Evolutionary conservation across 1,140 invertebrate genomes (phyloP).

Genomic region (Atta colombica): DNA sequence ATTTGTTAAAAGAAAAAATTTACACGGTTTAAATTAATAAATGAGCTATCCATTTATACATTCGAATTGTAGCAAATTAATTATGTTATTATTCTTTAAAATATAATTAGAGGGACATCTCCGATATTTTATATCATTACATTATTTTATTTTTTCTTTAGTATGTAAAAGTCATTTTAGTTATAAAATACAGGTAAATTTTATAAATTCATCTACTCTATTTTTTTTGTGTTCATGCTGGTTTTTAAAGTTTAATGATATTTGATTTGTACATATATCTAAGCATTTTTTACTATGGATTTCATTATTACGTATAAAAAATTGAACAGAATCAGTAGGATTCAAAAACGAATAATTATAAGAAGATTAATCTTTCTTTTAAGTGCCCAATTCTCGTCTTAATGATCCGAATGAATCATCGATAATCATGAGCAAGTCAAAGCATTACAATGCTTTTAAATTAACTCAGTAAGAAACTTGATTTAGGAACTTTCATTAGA

Average conservation of each 20-base stretch:
- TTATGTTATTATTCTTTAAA: background rate
- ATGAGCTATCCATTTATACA: background rate
- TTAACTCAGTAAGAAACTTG: background rate
- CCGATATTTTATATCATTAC: background rate
- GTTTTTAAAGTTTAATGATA: slow-evolving; percentile 60
- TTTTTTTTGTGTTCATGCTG: background rate
- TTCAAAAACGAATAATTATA: slow-evolving; percentile 64
- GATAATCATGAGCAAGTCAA: slow-evolving; percentile 49
- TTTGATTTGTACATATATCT: background rate
- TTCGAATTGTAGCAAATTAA: background rate
- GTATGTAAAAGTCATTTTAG: background rate
- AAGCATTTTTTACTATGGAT: background rate
- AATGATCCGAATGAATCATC: slow-evolving; percentile 75
- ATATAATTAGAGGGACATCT: background rate
- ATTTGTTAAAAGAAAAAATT: slow-evolving; percentile 11
- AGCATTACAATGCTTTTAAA: background rate
- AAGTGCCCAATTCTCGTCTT: slow-evolving; percentile 64
- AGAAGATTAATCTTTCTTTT: slow-evolving; percentile 69
- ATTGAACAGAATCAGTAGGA: slow-evolving; percentile 39
- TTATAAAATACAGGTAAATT: background rate
- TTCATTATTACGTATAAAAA: slow-evolving; percentile 48
- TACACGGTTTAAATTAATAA: slow-evolving; percentile 11
- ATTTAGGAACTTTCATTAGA: slow-evolving; percentile 10
- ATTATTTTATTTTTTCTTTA: background rate
- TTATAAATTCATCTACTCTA: background rate